A percentile compares a stretch with the other conserved stretches of the same genome.
phyloP scores from a whole-genome alignment of 2,113 vertebrate genomes.

The Ramphastos sulfuratus region DNA sequence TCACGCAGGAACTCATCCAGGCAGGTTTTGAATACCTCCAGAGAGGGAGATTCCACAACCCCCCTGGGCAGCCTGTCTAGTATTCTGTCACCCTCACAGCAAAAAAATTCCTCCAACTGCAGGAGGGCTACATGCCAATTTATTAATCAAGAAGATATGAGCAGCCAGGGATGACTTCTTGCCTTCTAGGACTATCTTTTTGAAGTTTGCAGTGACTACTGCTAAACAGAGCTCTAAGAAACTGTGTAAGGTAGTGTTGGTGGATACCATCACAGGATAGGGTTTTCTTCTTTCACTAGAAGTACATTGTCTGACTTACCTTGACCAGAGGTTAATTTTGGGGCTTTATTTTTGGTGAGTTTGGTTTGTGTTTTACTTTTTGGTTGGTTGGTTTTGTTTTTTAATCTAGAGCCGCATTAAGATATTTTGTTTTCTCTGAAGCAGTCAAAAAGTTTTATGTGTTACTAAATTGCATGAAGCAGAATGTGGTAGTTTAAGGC shows the following conservation, averaged over 20 bases:
- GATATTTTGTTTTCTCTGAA: not conserved
- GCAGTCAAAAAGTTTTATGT: not conserved
- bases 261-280: not conserved
- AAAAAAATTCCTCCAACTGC: too few relatives aligned
- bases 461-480: not conserved
- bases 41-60: too few relatives aligned
- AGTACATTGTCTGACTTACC: not conserved
- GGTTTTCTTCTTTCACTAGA: not conserved
- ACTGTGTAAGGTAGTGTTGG: accelerated
- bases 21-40: too few relatives aligned
- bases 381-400: too few relatives aligned
- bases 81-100: too few relatives aligned
- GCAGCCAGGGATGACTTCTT: not conserved
- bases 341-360: not conserved
- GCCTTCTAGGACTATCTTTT: not conserved
- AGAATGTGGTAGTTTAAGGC: not conserved
- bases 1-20: too few relatives aligned
- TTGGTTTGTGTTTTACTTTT: not conserved
- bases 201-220: not conserved
- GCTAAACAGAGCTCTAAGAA: not conserved
- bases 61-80: too few relatives aligned
- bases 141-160: not conserved
- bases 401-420: not conserved
- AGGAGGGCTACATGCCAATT: not conserved
- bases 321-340: not conserved